Evolutionary conservation across 1,140 invertebrate species (phyloP), one percentile per base, ranked within the genome.

Genomic region (Drosophila subobscura): DNA sequence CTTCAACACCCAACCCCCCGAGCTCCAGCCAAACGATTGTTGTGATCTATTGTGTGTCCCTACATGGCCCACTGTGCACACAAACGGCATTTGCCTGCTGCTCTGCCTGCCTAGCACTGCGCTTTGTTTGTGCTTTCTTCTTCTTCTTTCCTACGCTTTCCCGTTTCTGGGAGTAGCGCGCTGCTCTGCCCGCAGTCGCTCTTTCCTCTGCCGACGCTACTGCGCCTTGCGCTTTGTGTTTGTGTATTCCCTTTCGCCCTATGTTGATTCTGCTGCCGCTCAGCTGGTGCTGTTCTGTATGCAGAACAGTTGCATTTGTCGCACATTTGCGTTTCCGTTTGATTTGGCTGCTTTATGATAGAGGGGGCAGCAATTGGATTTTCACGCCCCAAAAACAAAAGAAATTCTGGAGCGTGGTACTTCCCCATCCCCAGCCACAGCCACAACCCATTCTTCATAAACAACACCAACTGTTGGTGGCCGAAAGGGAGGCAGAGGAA

Each of bases 321-420:
- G 72, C 77, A 49, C 58, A 63, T 68, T 73, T 66, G 52, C 51
- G 54, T 65, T 84, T 84, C 80, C 80, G 77, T 85, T 85, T 85
- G 80, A 84, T 72, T 74, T 77, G 72, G 72, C 77, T 76, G 73
- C 77, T 80, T 86, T 86, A 85, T 86, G 64, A 86, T 70, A 77
- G 7, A 12, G 25, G 29, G 33, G 29, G 41, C 8, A 45, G 77
- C 81, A 53, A 73, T 77, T 74, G 81, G 77, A 80, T 85, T 85
- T 80, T 65, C 72, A 64, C 23, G 47, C 76, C 56, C 8, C 49
- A 66, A 63, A 77, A 72, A 78, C 72, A 50, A 72, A 74, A 67
- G 29, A 47, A 40, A 53, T 40, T 49, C 33, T 37, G 33, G 33
- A 37, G 10, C 10, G 33, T 37, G 40, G 33, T 67, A 40, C 14